Evolutionary conservation across 2,888 invertebrate species (phyloP), one percentile per base, ranked within the genome.

Genomic region (Aquatica leii): DNA sequence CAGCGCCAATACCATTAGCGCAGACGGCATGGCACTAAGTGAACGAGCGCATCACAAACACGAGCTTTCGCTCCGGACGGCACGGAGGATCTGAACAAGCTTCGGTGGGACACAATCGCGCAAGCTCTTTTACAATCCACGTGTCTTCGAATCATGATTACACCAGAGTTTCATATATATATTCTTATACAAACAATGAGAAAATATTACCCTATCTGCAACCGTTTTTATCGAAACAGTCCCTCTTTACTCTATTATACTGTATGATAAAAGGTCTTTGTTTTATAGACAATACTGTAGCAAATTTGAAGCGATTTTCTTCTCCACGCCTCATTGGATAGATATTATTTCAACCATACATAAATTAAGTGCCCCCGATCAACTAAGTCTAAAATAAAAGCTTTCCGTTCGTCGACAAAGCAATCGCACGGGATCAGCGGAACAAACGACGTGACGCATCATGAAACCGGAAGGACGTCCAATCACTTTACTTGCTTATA

Each of bases 391-490:
- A 63, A 63, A 69, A 72, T 73, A 72, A 73, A 73, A 70, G 70
- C 71, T 66, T 65, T 49, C 59, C 69, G 69, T 66, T 65, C 70
- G 73, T 71, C 74, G 71, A 73, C 74, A 74, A 70, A 70, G 72
- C 71, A 69, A 69, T 68, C 68, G 71, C 68, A 64, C 73, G 74
- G 74, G 74, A 74, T 73, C 72, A 71, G 72, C 73, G 72, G 76
- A 77, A 77, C 76, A 77, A 78, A 77, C 75, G 78, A 76, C 74
- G 78, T 74, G 76, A 76, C 77, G 78, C 76, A 74, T 77, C 78
- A 79, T 78, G 77, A 79, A 78, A 73, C 75, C 77, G 77, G 73
- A 73, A 74, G 74, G 70, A 73, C 69, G 71, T 71, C 73, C 75
- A 74, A 76, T 76, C 76, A 74, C 74, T 75, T 75, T 71, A 72